Evolutionary conservation across 2,113 vertebrate genomes (phyloP).

Genomic region (Genyomyrus donnyi): DNA sequence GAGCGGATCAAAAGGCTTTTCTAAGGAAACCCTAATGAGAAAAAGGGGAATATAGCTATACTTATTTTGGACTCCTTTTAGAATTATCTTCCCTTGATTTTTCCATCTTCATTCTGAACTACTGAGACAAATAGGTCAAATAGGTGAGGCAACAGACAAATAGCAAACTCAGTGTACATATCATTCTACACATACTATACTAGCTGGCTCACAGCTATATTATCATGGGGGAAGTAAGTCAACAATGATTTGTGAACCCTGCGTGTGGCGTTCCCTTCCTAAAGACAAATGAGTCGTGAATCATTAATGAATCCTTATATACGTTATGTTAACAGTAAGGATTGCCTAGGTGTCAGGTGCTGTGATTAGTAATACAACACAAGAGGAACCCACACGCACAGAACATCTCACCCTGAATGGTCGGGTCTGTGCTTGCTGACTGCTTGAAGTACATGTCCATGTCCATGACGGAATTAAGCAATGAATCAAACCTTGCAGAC

Average conservation of each 20-base stretch:
- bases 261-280: background rate
- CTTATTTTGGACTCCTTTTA: constrained; percentile 29
- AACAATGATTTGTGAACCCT: background rate
- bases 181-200: background rate
- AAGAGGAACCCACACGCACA: background rate
- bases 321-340: background rate
- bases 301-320: background rate
- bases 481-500: background rate
- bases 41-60: background rate
- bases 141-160: background rate
- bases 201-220: background rate
- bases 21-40: constrained; percentile 44
- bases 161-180: background rate
- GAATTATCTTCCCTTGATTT: constrained; percentile 33
- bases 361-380: background rate
- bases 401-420: background rate
- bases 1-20: constrained; percentile 17
- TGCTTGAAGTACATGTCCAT: background rate
- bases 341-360: background rate
- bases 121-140: background rate
- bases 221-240: background rate
- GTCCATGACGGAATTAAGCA: background rate
- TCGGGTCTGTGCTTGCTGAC: background rate
- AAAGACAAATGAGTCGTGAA: background rate
- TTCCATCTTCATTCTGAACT: background rate